Evolutionary conservation across 2,113 vertebrate genomes (phyloP), one percentile per base, ranked within the genome.

Genomic region (Myodes glareolus): DNA sequence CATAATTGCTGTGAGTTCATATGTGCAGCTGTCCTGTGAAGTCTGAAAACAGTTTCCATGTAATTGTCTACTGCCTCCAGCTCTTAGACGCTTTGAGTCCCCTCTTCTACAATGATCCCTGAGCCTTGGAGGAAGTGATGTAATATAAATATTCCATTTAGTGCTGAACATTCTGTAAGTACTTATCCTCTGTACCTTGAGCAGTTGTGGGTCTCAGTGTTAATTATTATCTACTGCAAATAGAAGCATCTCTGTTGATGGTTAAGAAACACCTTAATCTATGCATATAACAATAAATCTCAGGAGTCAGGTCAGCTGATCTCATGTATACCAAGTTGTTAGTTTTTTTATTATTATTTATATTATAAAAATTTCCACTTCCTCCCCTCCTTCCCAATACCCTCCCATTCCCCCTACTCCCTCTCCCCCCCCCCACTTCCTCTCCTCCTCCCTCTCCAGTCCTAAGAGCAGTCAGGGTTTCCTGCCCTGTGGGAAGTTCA

Each of bases 251-350:
- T 68, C 67, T 68, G 31, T 33, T 68, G 67, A 67, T 16, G 39
- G 16, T 65, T 67, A 33, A 85, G 16, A 65, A 63, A 47, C 45
- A 33, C 27, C 4, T 63, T 84, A 65, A 85, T 65, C 23, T 82
- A 42, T 61, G 58, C 13, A 61, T 39, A 39, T 42, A 63, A 63
- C 23, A 29, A 63, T 42, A 84, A 82, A 84, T 84, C 55, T 84
- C 81, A 63, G 58, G 14, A 63, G 25, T 84, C 81, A 17, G 55
- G n/a, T 17, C 12, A 39, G 14, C 25, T 95, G 16, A 78, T 93
- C 39, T 61, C 33, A 91, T 88, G 61, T 94, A 88, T 68, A 61
- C 16, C 75, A 95, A 95, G 50, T 88, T 97, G n/a, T 92, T 87
- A 85, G 27, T 65, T 86, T 92, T n/a, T n/a, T n/a, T n/a, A n/a